Conservation (phyloP, 1,140 invertebrate species). For the Lethrus apterus region DNA sequence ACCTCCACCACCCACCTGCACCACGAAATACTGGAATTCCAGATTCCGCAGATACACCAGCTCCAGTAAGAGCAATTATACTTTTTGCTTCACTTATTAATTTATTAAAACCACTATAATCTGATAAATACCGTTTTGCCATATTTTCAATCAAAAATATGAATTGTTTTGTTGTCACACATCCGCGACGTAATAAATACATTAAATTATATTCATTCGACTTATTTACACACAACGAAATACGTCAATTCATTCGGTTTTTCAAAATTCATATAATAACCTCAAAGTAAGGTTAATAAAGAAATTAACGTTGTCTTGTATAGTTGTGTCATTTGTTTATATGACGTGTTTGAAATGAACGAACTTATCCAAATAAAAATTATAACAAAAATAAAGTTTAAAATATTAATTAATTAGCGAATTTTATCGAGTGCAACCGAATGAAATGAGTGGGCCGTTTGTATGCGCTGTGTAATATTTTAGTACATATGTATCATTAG, state of each 20-base stretch:
- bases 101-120: constrained; percentile 47
- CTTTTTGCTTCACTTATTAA: constrained; percentile 48
- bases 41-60: constrained; percentile 73
- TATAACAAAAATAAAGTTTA: background rate
- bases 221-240: constrained; percentile 8
- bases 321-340: background rate
- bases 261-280: background rate
- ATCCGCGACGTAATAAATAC: constrained; percentile 1
- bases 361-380: background rate
- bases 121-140: constrained; percentile 14
- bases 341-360: background rate
- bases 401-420: constrained; percentile 1
- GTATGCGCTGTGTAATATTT: background rate
- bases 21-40: constrained; percentile 78
- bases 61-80: constrained; percentile 66
- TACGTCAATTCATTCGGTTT: background rate
- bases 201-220: background rate
- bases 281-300: too few relatives aligned
- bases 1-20: constrained; percentile 70
- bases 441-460: background rate
- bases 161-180: background rate
- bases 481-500: constrained; percentile 7
- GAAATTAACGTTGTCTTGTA: too few relatives aligned
- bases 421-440: background rate
- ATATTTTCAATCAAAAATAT: constrained; percentile 2